Base-by-base conservation (phyloP, 2,888 invertebrate genomes). In the Tethea ocularis region DNA sequence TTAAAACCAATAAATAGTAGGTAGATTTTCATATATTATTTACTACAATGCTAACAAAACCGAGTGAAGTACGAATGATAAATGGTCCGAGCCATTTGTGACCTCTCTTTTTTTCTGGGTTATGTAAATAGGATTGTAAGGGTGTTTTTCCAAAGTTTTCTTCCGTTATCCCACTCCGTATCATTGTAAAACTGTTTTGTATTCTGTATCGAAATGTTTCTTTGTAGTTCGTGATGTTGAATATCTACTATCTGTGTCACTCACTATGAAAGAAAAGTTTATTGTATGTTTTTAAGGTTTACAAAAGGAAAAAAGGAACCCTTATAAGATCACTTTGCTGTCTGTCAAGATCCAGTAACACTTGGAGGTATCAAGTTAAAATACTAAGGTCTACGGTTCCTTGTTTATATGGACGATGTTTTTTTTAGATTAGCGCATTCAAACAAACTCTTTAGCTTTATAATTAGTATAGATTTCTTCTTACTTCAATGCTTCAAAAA, bases 1-100 rank as follows among this genome's bases (percentile, higher is more conserved):
- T 33, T 13, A 29, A 2, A 1, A 33, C 13, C 33, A 33, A 13
- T 33, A 33, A 33, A 33, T 13, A 33, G 33, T 33, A 29, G 0
- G 33, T 33, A 29, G 0, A 13, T 2, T 13, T 33, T 2, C 11
- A 33, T 4, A 13, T 46, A 20, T 20, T 46, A 46, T 41, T 41
- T n/a, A 46, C 20, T 20, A 33, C 33, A 54, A 36, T 26, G 36
- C 54, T 5, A 74, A 69, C 74, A 73, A 80, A 80, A 80, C 78
- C 77, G 78, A 80, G 73, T 80, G 78, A 78, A 75, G 78, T 75
- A 72, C 63, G 72, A 75, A 78, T 80, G 80, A 80, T 76, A 78
- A 78, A 80, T 78, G 75, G 69, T 67, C 41, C 60, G 54, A 61
- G 69, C 74, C 77, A 76, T 78, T 77, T 72, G 80, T 72, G 59